phyloP scores from a whole-genome alignment of 2,888 invertebrate genomes.

The Ectropis crepuscularia region DNA sequence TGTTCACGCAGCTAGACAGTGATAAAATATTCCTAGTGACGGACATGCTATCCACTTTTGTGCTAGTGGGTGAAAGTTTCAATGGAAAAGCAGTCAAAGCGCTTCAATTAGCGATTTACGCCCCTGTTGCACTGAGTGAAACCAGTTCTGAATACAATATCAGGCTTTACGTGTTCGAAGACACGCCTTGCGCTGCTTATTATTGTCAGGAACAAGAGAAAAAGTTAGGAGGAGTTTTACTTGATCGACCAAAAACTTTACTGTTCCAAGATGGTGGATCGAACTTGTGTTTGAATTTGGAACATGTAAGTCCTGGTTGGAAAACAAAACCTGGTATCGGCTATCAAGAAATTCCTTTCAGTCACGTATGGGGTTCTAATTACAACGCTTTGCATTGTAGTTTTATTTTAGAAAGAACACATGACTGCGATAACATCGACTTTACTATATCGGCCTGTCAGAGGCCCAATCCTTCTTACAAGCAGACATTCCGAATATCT shows the following conservation, averaged over 20 bases:
- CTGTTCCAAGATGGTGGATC: slow-evolving; percentile 95
- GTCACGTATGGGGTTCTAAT: slow-evolving; percentile 95
- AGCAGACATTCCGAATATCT: slow-evolving; percentile 80
- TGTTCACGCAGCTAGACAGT: slow-evolving; percentile 96
- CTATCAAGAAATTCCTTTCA: slow-evolving; percentile 95
- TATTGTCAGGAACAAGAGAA: slow-evolving; percentile 91
- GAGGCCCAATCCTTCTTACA: slow-evolving; percentile 79
- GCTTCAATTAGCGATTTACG: slow-evolving; percentile 95
- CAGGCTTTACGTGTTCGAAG: slow-evolving; percentile 96
- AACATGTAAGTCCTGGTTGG: slow-evolving; percentile 95
- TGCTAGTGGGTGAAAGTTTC: slow-evolving; percentile 94
- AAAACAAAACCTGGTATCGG: slow-evolving; percentile 94
- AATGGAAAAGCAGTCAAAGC: slow-evolving; percentile 90
- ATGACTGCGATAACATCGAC: slow-evolving; percentile 81
- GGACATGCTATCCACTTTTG: slow-evolving; percentile 95
- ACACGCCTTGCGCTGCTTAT: slow-evolving; percentile 97
- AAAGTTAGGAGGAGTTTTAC: slow-evolving; percentile 92
- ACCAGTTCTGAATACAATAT: slow-evolving; percentile 91
- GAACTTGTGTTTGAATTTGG: slow-evolving; percentile 94
- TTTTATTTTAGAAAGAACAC: slow-evolving; percentile 91
- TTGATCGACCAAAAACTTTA: slow-evolving; percentile 95
- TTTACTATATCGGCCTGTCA: slow-evolving; percentile 78
- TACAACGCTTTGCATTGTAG: slow-evolving; percentile 96
- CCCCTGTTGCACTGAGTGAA: slow-evolving; percentile 89
- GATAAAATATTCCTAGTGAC: slow-evolving; percentile 95